Evolutionary conservation across 2,888 invertebrate species (phyloP), one percentile per base, ranked within the genome.

Genomic region (Thereva nobilitata): DNA sequence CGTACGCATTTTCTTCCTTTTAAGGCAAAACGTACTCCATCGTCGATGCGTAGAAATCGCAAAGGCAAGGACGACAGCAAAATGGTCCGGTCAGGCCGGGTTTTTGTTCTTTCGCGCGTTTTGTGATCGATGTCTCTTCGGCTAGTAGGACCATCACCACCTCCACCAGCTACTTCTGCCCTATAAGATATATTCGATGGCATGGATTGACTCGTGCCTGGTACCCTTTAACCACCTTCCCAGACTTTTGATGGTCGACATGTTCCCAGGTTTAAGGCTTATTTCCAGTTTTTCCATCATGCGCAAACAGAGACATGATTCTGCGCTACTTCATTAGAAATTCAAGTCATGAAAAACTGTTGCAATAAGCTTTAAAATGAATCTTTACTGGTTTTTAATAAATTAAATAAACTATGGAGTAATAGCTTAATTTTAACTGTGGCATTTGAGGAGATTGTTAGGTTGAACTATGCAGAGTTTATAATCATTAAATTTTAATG

Each of bases 1-100:
- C 65, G 65, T 67, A 69, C 69, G 69, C 65, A 69, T 67, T 69
- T 67, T 64, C 67, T 69, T 52, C 69, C 69, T 61, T 67, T 57
- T 69, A 67, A 50, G 67, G 69, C 59, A 59, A 65, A 68, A 65
- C 64, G 64, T 69, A 69, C 69, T 67, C 69, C 55, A 64, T 35
- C 67, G 53, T 63, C 68, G 53, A 54, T 53, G 44, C 61, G 50
- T 49, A 53, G 50, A 59, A 66, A 66, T 66, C 55, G 52, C 61
- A 10, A 10, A 56, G 55, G 55, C 66, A 68, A 68, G 68, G 68
- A 68, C 68, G 68, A 68, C 57, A 44, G 49, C 65, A 52, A 53
- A 12, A 12, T n/a, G 45, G 8, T 47, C 38, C 34, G 54, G n/a
- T 41, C 9, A 8, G 50, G 23, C 40, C 41, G 50, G 50, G 50